Evolutionary conservation across 2,113 vertebrate species (phyloP).

Genomic region (Chauna torquata): DNA sequence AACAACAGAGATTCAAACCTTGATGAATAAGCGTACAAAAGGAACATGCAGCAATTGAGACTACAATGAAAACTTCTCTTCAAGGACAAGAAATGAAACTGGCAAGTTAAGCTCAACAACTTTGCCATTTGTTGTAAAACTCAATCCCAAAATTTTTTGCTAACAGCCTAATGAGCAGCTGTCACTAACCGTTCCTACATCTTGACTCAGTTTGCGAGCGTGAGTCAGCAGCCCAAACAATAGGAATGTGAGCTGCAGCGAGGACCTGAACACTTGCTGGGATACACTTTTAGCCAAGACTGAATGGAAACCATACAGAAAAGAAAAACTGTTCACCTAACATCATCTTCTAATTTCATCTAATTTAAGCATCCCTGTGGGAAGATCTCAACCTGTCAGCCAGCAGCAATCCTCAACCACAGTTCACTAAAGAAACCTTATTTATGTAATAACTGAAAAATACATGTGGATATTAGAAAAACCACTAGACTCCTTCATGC

Average conservation of each 20-base stretch:
- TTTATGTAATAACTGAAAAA: background rate
- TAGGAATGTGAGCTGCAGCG: accelerated
- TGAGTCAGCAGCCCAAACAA: background rate
- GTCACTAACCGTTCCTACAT: background rate
- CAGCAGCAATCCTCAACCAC: background rate
- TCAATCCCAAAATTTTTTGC: background rate
- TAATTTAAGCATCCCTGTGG: background rate
- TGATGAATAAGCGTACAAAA: background rate
- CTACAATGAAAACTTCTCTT: constrained; percentile 12
- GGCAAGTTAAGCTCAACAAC: background rate
- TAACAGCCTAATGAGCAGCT: background rate
- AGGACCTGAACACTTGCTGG: background rate
- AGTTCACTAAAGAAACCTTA: background rate
- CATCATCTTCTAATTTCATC: background rate
- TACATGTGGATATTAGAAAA: background rate
- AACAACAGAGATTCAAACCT: background rate
- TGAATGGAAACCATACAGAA: background rate
- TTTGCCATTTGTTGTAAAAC: constrained; percentile 9
- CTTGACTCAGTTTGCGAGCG: background rate
- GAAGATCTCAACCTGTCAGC: background rate
- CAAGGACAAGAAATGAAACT: background rate
- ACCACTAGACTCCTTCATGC: background rate
- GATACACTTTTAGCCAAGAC: background rate
- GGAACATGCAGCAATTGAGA: background rate
- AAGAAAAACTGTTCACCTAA: background rate